phyloP scores from a whole-genome alignment of 2,888 invertebrate species.

The Schizaphis graminum region DNA sequence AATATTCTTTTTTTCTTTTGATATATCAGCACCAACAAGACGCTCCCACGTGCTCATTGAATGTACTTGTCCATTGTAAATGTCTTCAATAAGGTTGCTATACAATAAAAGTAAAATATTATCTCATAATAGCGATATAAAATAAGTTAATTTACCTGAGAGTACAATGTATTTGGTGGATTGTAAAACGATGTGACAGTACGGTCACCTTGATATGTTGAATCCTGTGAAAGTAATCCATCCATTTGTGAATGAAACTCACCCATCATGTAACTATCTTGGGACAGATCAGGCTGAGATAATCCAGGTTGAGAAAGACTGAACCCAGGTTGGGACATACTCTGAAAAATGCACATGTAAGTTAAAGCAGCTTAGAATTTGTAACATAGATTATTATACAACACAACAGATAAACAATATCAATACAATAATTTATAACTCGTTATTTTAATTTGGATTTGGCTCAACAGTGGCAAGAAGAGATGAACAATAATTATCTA shows the following conservation, averaged over 20 bases:
- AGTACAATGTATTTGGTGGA: slow-evolving; percentile 68
- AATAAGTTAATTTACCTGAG: slow-evolving; percentile 66
- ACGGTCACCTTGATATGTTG: slow-evolving; percentile 80
- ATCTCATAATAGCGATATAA: background rate
- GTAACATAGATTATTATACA: background rate
- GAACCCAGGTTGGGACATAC: slow-evolving; percentile 81
- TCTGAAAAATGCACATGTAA: slow-evolving; percentile 70
- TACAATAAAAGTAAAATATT: background rate
- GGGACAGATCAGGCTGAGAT: slow-evolving; percentile 81
- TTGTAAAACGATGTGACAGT: slow-evolving; percentile 68
- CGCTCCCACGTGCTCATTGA: slow-evolving; percentile 55
- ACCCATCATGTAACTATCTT: slow-evolving; percentile 85
- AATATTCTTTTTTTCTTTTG: slow-evolving; percentile 54
- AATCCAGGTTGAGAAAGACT: slow-evolving; percentile 79
- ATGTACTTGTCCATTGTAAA: slow-evolving; percentile 54
- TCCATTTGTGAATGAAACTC: slow-evolving; percentile 96
- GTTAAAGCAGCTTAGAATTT: slow-evolving; percentile 17
- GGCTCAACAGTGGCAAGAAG: background rate
- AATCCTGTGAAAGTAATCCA: slow-evolving; percentile 93
- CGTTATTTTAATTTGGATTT: no score
- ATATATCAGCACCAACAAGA: slow-evolving; percentile 61
- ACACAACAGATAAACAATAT: no score
- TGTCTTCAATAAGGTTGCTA: slow-evolving; percentile 60
- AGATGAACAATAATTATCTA: no score
- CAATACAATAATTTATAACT: no score